Conservation (phyloP, 2,888 invertebrate genomes). For the Pristionchus entomophagus region DNA sequence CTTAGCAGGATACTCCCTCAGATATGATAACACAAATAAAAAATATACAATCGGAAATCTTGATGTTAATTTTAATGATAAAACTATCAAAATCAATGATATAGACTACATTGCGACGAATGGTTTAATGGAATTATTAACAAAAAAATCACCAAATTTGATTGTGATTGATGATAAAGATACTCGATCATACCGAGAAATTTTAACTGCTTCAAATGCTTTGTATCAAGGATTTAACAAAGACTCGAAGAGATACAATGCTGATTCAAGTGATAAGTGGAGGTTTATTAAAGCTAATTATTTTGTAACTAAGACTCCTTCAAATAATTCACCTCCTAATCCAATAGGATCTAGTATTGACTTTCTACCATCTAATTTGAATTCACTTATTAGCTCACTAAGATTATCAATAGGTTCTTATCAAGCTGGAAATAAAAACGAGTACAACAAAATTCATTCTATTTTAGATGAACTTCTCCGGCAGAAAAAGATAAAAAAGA, state of each 20-base stretch:
- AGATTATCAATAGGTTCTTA: conserved; percentile 55
- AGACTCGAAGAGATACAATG: conserved; percentile 59
- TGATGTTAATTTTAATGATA: conserved; percentile 57
- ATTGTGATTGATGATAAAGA: conserved; percentile 52
- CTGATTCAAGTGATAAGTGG: conserved; percentile 65
- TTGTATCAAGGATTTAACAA: conserved; percentile 60
- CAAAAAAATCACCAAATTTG: conserved; percentile 60
- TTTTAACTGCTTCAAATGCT: conserved; percentile 58
- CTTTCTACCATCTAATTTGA: conserved; percentile 53
- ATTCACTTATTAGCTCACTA: conserved; percentile 53
- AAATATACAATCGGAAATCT: conserved; percentile 61
- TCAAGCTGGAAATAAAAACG: conserved; percentile 61
- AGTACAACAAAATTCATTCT: conserved; percentile 59
- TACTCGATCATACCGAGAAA: conserved; percentile 56
- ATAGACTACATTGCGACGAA: conserved; percentile 52
- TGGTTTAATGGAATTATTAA: conserved; percentile 62
- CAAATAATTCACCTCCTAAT: not conserved
- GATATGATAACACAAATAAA: conserved; percentile 48
- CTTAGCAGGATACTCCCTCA: conserved; percentile 61
- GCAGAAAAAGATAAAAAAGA: conserved; percentile 51
- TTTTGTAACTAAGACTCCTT: conserved; percentile 49
- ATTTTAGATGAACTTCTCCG: conserved; percentile 58
- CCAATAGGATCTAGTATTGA: conserved; percentile 8
- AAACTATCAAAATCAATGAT: conserved; percentile 54
- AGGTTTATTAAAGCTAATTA: conserved; percentile 60